A percentile compares a stretch with the other conserved stretches of the same genome.
These are phyloP conservation scores for Drosophila barbarae DNA, from an alignment of 2,888 invertebrate species.

Conservation along the genomic window DNA sequence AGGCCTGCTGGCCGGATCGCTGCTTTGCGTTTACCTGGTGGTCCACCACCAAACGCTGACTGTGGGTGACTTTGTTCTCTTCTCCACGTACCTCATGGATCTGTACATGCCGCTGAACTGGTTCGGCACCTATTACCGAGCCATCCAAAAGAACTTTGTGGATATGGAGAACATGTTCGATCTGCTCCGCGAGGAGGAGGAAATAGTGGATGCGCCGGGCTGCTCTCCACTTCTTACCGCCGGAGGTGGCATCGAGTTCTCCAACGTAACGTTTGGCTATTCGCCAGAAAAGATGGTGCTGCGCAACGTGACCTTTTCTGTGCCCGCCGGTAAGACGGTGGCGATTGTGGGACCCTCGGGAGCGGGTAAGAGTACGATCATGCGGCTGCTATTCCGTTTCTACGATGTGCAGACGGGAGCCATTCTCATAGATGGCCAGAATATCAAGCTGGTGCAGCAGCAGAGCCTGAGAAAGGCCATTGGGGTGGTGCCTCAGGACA, in stretches of 20 bases:
- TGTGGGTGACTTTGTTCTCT: constrained; percentile 97
- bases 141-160: constrained; percentile 97
- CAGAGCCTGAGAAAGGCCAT: constrained; percentile 90
- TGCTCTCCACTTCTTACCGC: constrained; percentile 84
- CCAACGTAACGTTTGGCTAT: constrained; percentile 94
- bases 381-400: constrained; percentile 96
- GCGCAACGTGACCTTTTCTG: constrained; percentile 88
- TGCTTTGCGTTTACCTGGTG: constrained; percentile 94
- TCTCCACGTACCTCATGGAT: constrained; percentile 96
- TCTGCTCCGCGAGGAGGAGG: constrained; percentile 90
- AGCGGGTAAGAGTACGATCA: constrained; percentile 97
- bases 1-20: constrained; percentile 91
- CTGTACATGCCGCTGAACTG: constrained; percentile 97
- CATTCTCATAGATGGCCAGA: constrained; percentile 93
- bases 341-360: constrained; percentile 94
- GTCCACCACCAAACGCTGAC: constrained; percentile 85
- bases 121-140: constrained; percentile 98
- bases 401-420: constrained; percentile 95
- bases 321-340: constrained; percentile 91
- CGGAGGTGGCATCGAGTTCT: constrained; percentile 91
- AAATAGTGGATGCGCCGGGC: constrained; percentile 90
- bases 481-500: constrained; percentile 96
- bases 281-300: constrained; percentile 88
- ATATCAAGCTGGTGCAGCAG: constrained; percentile 91
- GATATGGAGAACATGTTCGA: constrained; percentile 99